Evolutionary conservation across 2,888 invertebrate species (phyloP), one percentile per base, ranked within the genome.

Genomic region (Andricus quercusramuli): DNA sequence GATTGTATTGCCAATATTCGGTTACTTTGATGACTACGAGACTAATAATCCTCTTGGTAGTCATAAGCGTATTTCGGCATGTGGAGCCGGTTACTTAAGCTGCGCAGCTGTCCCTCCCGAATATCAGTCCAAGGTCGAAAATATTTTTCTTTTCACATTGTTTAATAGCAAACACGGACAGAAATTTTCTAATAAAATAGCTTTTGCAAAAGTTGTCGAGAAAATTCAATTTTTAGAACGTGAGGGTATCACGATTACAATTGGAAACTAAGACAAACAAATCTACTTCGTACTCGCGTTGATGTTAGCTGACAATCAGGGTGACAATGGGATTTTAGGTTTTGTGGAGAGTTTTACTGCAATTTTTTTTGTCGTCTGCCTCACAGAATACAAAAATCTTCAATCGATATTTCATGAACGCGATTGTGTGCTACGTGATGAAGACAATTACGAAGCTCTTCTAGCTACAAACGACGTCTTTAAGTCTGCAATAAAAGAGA

Each of bases 91-190:
- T 44, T 44, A 44, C 44, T 44, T 41, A 9, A 41, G 41, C 41
- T 41, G 41, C 11, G 41, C 41, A 41, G 41, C 41, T 11, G 9
- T 41, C 41, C 41, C 41, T 11, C 9, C 41, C 41, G 41, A 41
- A 41, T 41, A 11, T 41, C 47, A 51, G 11, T 82, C 83, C 17
- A 85, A 86, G 67, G n/a, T 86, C 0, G 78, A 83, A 56, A 86
- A 85, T 79, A 84, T 86, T 44, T 85, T 86, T 80, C 62, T 86
- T 20, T 83, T 85, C 64, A 65, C 84, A 20, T 62, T 86, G 20
- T 87, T 83, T 17, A 84, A 87, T 83, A 67, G 83, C 2, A 41
- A 84, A 20, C 84, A 86, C 81, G 51, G 83, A 56, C 25, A 80
- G 80, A 20, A 47, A n/a, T 82, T 84, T 41, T 80, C 74, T 59